phyloP scores from a whole-genome alignment of 2,113 vertebrate species.

The Lates calcarifer region DNA sequence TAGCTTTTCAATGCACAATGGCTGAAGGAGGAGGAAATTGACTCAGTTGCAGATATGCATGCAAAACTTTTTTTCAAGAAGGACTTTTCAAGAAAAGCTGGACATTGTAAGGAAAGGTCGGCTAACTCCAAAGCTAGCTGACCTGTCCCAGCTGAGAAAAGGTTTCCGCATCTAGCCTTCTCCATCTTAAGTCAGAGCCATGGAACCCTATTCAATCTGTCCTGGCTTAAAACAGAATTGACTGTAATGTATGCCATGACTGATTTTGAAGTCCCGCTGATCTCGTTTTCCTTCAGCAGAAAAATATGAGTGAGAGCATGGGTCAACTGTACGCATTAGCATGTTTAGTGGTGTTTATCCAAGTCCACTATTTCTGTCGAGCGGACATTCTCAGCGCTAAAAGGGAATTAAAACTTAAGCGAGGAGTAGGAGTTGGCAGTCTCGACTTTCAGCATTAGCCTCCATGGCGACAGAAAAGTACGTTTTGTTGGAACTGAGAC shows the following conservation, averaged over 20 bases:
- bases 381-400: constrained; percentile 2
- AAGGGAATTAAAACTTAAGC: not conserved
- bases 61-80: not conserved
- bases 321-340: constrained; percentile 9
- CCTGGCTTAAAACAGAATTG: constrained; percentile 11
- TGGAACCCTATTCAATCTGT: not conserved
- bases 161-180: not conserved
- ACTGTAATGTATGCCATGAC: constrained; percentile 19
- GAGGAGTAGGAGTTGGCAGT: too few relatives aligned
- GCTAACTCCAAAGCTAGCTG: not conserved
- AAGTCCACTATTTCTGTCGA: constrained; percentile 1
- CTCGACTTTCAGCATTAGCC: too few relatives aligned
- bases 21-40: not conserved
- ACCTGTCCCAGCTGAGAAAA: not conserved
- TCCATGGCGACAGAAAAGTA: too few relatives aligned
- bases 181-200: constrained; percentile 29
- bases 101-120: not conserved
- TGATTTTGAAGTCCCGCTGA: constrained; percentile 24
- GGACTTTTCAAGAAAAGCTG: not conserved
- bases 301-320: constrained; percentile 16
- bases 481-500: too few relatives aligned
- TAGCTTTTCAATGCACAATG: not conserved
- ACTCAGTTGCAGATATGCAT: not conserved
- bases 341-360: too few relatives aligned
- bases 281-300: constrained; percentile 15